Evolutionary conservation across 2,888 invertebrate genomes (phyloP).

Genomic region (Sialis fuliginosa): DNA sequence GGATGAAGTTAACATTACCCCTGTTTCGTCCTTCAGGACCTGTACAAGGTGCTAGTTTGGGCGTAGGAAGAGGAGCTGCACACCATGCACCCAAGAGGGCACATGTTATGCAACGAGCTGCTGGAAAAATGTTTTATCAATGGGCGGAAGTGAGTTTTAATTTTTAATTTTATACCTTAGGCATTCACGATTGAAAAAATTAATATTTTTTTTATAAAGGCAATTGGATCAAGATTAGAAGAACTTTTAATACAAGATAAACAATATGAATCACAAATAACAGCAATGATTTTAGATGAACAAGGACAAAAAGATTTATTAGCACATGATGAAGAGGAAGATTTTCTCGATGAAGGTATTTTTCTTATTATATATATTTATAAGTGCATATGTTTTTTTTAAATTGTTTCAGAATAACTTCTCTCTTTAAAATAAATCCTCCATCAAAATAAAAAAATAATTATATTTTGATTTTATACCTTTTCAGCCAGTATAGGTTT

Average conservation of each 20-base stretch:
- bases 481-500: conserved; percentile 29
- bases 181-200: background rate
- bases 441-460: background rate
- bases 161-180: background rate
- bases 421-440: too few species aligned
- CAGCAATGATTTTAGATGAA: conserved; percentile 51
- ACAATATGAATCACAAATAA: conserved; percentile 46
- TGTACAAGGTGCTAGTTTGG: conserved; percentile 25
- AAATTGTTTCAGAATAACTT: too few species aligned
- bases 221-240: conserved; percentile 75
- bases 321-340: conserved; percentile 85
- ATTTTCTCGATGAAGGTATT: conserved; percentile 87
- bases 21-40: conserved; percentile 57
- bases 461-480: background rate
- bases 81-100: conserved; percentile 42
- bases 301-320: conserved; percentile 61
- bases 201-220: conserved; percentile 22
- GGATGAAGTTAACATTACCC: conserved; percentile 81
- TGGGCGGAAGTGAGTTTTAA: conserved; percentile 66
- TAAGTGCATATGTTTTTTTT: too few species aligned
- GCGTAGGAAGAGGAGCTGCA: conserved; percentile 22
- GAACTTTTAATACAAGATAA: conserved; percentile 76
- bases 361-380: background rate
- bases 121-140: conserved; percentile 93
- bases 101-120: conserved; percentile 67